phyloP scores from a whole-genome alignment of 2,797 vertebrate genomes.

The Tadarida brasiliensis region DNA sequence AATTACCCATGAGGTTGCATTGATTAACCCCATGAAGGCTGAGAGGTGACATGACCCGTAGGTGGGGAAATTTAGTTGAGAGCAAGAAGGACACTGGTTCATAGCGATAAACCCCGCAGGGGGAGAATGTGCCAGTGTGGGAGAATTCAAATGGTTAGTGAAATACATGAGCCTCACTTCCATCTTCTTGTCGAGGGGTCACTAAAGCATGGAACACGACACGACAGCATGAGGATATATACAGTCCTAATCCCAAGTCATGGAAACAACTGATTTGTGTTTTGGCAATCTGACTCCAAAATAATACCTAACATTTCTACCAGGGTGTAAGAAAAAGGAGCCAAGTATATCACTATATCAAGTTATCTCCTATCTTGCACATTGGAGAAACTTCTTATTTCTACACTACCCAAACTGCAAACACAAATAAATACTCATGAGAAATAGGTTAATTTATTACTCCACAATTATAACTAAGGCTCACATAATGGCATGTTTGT shows the following conservation, averaged over 20 bases:
- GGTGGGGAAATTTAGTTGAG: neutral
- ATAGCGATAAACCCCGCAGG: neutral
- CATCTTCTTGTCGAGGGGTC: neutral
- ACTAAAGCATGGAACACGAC: neutral
- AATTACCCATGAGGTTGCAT: neutral
- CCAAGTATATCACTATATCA: neutral
- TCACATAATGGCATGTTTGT: neutral
- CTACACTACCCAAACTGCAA: neutral
- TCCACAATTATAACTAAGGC: neutral
- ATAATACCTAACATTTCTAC: neutral
- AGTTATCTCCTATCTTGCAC: neutral
- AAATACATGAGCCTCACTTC: neutral
- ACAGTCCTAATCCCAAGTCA: neutral
- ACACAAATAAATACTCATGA: neutral
- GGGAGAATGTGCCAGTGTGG: no score
- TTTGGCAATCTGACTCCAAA: constrained; percentile 20
- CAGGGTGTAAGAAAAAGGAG: neutral
- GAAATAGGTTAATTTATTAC: neutral
- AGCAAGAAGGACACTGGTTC: neutral
- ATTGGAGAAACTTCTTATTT: neutral
- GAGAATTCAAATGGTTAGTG: neutral
- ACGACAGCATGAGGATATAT: neutral
- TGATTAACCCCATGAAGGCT: neutral
- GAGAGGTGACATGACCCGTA: neutral
- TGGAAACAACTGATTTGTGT: neutral